Conservation (phyloP, 2,888 invertebrate genomes). For the Acrobasis consociella region DNA sequence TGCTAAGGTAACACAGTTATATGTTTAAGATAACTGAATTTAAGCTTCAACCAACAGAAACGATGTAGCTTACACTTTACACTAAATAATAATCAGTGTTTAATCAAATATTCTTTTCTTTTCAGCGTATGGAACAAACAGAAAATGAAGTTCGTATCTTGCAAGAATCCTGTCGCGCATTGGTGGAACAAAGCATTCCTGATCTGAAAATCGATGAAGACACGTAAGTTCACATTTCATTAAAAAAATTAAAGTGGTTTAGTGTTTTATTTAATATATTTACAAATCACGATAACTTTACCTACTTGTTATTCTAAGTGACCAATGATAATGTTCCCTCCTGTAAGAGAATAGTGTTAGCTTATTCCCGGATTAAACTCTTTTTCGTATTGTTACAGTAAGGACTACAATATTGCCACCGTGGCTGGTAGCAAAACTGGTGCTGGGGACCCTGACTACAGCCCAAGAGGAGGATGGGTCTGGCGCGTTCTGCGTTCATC, state of each 20-base stretch:
- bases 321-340: too few relatives aligned
- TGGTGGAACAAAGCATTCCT: conserved; percentile 72
- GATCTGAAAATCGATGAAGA: conserved; percentile 70
- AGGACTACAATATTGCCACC: conserved; percentile 51
- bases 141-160: conserved; percentile 87
- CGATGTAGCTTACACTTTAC: too few relatives aligned
- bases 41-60: too few relatives aligned
- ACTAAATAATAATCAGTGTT: too few relatives aligned
- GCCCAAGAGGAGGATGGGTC: conserved; percentile 84
- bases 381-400: conserved; percentile 41
- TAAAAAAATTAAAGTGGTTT: too few relatives aligned
- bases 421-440: conserved; percentile 76
- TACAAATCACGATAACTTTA: too few relatives aligned
- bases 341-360: neutral
- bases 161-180: conserved; percentile 87
- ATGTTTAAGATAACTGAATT: too few relatives aligned
- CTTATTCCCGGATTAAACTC: conserved; percentile 8
- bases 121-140: conserved; percentile 86
- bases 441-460: conserved; percentile 82
- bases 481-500: conserved; percentile 90
- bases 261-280: too few relatives aligned
- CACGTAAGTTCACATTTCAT: conserved; percentile 51
- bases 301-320: too few relatives aligned
- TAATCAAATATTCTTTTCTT: conserved; percentile 25
- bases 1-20: conserved; percentile 74